A percentile compares a stretch with the other conserved stretches of the same genome.
These are phyloP conservation scores for Scaptomyza reducta DNA, from an alignment of 2,888 invertebrate species.

Conservation along the genomic window DNA sequence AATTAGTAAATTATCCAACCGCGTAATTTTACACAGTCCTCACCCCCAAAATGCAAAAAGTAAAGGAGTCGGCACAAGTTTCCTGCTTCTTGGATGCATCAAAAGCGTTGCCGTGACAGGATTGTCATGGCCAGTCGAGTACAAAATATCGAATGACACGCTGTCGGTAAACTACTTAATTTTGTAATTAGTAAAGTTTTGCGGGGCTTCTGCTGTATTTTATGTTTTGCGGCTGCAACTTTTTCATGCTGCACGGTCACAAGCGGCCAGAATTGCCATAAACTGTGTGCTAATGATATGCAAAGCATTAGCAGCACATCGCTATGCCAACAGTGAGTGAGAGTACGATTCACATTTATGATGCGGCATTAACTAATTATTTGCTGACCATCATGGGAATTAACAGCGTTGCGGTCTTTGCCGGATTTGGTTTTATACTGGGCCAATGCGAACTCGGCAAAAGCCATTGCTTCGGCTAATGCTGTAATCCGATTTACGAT, in stretches of 20 bases:
- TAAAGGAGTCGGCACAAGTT: constrained; percentile 29
- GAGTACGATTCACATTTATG: constrained; percentile 19
- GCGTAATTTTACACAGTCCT: constrained; percentile 10
- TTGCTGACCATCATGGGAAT: constrained; percentile 32
- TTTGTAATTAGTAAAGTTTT: constrained; percentile 80
- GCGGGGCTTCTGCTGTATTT: constrained; percentile 10
- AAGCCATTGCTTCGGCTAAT: constrained; percentile 50
- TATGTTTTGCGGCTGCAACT: constrained; percentile 10
- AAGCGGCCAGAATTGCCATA: constrained; percentile 1
- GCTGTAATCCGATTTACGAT: constrained; percentile 71
- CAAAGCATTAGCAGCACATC: constrained; percentile 47
- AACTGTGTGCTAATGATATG: constrained; percentile 21
- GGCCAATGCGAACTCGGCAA: constrained; percentile 23
- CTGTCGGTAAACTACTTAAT: constrained; percentile 81
- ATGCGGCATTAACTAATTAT: constrained; percentile 41
- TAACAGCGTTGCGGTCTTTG: constrained; percentile 9
- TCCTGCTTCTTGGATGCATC: constrained; percentile 42
- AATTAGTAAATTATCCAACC: constrained; percentile 40
- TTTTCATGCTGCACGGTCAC: constrained; percentile 12
- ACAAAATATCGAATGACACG: constrained; percentile 65
- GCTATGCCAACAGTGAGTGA: constrained; percentile 13
- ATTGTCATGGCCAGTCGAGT: constrained; percentile 36
- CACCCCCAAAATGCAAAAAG: constrained; percentile 1
- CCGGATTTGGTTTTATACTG: constrained; percentile 4
- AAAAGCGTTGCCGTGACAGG: constrained; percentile 28